These are phyloP conservation scores for Plagodis dolabraria DNA, from an alignment of 2,888 invertebrate genomes.

Conservation along the genomic window DNA sequence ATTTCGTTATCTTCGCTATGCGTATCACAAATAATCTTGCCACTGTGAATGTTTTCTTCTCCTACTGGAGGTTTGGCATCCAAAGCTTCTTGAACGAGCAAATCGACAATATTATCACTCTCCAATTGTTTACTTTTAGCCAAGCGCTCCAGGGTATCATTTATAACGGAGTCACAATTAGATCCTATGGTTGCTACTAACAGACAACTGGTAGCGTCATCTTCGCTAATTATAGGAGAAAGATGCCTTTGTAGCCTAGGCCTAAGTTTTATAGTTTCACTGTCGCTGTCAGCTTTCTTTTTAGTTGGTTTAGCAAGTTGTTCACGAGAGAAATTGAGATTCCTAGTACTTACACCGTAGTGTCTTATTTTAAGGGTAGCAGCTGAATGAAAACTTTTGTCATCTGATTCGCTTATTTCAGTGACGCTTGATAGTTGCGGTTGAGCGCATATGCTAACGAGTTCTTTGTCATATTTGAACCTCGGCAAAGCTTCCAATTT, in stretches of 20 bases:
- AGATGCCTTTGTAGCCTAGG: conserved; percentile 18
- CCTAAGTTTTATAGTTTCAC: conserved; percentile 35
- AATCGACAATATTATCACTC: conserved; percentile 56
- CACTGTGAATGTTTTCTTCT: conserved; percentile 44
- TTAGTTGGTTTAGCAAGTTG: conserved; percentile 15
- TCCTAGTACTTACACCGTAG: conserved; percentile 43
- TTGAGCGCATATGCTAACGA: conserved; percentile 49
- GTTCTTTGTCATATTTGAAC: conserved; percentile 53
- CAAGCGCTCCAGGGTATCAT: conserved; percentile 56
- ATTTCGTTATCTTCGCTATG: conserved; percentile 38
- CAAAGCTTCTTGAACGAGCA: conserved; percentile 62
- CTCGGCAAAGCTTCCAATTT: conserved; percentile 59
- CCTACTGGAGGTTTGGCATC: conserved; percentile 26
- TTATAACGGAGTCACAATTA: conserved; percentile 57
- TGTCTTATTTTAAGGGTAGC: conserved; percentile 44
- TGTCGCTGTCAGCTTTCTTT: conserved; percentile 48
- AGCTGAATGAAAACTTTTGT: conserved; percentile 38
- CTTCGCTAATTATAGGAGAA: conserved; percentile 46
- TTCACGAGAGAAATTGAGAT: not conserved
- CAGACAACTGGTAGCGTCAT: conserved; percentile 51
- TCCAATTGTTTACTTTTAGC: conserved; percentile 52
- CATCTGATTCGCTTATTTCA: conserved; percentile 61
- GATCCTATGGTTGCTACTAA: conserved; percentile 58
- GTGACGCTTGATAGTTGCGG: conserved; percentile 63
- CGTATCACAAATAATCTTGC: conserved; percentile 45